phyloP scores from a whole-genome alignment of 2,113 vertebrate genomes.

The Emberiza fucata region DNA sequence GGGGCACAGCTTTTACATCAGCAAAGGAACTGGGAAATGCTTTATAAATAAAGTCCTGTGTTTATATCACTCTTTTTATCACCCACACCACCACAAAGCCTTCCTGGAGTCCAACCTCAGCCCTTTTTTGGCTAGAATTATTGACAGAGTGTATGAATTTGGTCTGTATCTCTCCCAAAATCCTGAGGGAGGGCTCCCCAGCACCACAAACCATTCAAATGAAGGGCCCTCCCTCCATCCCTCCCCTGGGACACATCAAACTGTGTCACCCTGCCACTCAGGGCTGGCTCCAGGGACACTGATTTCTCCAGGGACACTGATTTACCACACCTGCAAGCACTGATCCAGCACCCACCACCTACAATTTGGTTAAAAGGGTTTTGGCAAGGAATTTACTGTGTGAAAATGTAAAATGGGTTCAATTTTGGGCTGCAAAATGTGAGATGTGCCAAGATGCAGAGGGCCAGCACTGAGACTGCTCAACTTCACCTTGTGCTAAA shows the following conservation, averaged over 20 bases:
- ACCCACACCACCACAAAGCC: background rate
- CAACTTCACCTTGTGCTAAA: background rate
- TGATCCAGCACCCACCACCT: background rate
- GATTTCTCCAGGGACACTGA: background rate
- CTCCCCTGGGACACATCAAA: background rate
- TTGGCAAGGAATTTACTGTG: background rate
- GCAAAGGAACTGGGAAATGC: background rate
- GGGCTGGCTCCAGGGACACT: background rate
- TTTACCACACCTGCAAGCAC: background rate
- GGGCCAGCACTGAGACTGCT: background rate
- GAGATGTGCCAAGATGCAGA: background rate
- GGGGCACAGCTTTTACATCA: background rate
- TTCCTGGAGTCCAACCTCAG: background rate
- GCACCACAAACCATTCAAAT: background rate
- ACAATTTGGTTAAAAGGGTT: background rate
- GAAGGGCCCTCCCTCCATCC: background rate
- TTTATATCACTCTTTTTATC: background rate
- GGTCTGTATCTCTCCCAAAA: background rate
- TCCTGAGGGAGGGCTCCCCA: background rate
- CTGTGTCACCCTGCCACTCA: background rate
- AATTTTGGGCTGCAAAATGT: background rate
- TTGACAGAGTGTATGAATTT: fast-evolving
- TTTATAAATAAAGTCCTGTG: background rate
- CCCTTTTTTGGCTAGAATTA: background rate
- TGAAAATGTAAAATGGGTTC: background rate